phyloP scores from a whole-genome alignment of 1,140 invertebrate species.

The Drosophila willistoni region DNA sequence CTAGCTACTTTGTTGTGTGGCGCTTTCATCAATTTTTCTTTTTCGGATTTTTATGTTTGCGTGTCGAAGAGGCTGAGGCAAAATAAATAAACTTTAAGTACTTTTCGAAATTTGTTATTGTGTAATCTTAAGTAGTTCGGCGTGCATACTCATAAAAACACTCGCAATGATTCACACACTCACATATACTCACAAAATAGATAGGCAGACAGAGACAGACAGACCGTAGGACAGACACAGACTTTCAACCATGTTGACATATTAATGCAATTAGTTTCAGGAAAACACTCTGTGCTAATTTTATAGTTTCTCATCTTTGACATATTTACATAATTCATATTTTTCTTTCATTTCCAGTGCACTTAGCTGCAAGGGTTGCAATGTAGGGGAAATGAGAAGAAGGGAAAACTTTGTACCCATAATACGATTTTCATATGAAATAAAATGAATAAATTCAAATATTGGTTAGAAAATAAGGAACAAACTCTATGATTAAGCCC shows the following conservation, averaged over 20 bases:
- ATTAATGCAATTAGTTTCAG: constrained; percentile 78
- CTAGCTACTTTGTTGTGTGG: constrained; percentile 10
- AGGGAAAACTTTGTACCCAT: neutral
- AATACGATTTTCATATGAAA: constrained; percentile 34
- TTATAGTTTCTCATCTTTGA: constrained; percentile 51
- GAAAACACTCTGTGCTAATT: constrained; percentile 66
- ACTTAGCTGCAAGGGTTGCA: neutral
- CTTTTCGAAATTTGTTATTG: constrained; percentile 79
- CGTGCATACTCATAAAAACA: constrained; percentile 68
- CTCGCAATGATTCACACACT: constrained; percentile 63
- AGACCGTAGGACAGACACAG: constrained; percentile 25
- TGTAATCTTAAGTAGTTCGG: constrained; percentile 79
- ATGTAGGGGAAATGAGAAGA: neutral
- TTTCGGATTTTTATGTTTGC: constrained; percentile 68
- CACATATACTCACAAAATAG: constrained; percentile 20
- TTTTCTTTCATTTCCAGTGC: constrained; percentile 25
- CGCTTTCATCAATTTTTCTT: constrained; percentile 61
- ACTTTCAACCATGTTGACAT: constrained; percentile 68
- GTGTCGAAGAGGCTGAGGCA: constrained; percentile 73
- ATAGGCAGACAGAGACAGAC: constrained; percentile 16
- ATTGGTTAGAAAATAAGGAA: too few species aligned
- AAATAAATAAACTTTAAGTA: constrained; percentile 82
- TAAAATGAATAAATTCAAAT: constrained; percentile 12
- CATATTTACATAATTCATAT: constrained; percentile 49
- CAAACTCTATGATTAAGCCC: too few species aligned